A percentile compares a stretch with the other conserved stretches of the same genome.
These are phyloP conservation scores for Conger conger DNA, from an alignment of 2,113 vertebrate species.

Conservation along the genomic window DNA sequence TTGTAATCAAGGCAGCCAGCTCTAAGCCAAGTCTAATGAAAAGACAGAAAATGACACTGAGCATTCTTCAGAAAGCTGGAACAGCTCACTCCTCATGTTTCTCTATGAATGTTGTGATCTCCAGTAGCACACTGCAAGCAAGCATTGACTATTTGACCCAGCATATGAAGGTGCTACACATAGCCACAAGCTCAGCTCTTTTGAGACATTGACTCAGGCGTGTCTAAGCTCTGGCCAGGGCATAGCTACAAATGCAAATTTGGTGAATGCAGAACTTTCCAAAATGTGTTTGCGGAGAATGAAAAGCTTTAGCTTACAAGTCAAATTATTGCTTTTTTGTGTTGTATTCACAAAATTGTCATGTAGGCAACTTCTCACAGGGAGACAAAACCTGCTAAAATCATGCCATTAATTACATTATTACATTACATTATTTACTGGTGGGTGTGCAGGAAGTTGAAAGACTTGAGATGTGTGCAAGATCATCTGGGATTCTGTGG, in stretches of 20 bases:
- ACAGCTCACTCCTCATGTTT: not conserved
- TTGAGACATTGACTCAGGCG: not conserved
- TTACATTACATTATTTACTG: not conserved
- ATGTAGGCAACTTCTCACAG: not conserved
- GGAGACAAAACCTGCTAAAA: not conserved
- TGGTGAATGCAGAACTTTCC: not conserved
- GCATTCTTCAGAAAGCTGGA: not conserved
- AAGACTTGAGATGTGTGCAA: not conserved
- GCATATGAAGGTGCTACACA: not conserved
- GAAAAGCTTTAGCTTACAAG: not conserved
- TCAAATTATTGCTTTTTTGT: not conserved
- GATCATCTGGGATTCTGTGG: not conserved
- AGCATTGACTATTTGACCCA: not conserved
- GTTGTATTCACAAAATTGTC: not conserved
- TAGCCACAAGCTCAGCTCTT: not conserved
- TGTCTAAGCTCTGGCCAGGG: not conserved
- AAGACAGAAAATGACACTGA: not conserved
- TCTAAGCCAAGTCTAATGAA: not conserved
- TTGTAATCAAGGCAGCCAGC: constrained; percentile 9
- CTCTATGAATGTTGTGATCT: not conserved
- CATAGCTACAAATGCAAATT: not conserved
- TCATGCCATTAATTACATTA: not conserved
- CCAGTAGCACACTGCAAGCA: not conserved
- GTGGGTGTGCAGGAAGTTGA: not conserved
- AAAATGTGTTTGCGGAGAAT: not conserved